Evolutionary conservation across 2,113 vertebrate genomes (phyloP).

Genomic region (Lepus timidus): DNA sequence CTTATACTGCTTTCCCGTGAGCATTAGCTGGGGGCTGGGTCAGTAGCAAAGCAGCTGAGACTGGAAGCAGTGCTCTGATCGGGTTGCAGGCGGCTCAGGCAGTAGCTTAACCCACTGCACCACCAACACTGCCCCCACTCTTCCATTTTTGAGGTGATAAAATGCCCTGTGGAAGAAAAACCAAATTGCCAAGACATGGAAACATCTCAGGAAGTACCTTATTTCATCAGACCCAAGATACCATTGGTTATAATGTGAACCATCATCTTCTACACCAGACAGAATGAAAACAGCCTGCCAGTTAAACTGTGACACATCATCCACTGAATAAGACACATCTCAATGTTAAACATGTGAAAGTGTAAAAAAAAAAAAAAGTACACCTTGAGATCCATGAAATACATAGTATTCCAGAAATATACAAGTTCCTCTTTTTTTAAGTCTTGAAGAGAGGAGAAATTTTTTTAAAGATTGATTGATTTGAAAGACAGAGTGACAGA

Average conservation of each 20-base stretch:
- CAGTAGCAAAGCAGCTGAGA: too few relatives aligned
- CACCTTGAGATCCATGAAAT: not conserved
- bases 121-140: too few relatives aligned
- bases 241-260: not conserved
- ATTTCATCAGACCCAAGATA: not conserved
- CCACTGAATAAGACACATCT: not conserved
- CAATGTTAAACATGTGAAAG: slow-evolving; percentile 26
- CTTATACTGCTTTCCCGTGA: too few relatives aligned
- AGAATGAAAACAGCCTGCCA: not conserved
- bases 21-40: too few relatives aligned
- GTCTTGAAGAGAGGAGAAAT: not conserved
- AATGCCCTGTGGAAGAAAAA: not conserved
- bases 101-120: too few relatives aligned
- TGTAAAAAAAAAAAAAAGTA: not conserved
- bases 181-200: not conserved
- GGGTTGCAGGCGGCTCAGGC: too few relatives aligned
- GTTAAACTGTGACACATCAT: not conserved
- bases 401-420: not conserved
- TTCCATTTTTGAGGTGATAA: not conserved
- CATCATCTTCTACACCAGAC: not conserved
- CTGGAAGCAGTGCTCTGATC: too few relatives aligned
- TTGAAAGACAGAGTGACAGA: too few relatives aligned
- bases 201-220: not conserved
- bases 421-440: not conserved
- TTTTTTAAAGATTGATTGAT: not conserved